Base-by-base conservation (phyloP, 2,888 invertebrate genomes). In the Eledona agricola region DNA sequence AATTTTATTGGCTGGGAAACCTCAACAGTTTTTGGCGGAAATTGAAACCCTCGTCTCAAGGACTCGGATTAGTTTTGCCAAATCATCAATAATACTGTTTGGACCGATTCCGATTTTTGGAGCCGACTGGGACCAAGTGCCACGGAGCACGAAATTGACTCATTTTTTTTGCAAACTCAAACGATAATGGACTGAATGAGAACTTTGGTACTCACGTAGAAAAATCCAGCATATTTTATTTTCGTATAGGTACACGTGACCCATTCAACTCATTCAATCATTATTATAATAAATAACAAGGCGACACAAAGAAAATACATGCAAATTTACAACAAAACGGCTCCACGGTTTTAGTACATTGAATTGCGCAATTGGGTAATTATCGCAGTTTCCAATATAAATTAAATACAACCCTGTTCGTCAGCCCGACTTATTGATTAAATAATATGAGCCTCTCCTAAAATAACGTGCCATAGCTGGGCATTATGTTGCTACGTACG, bases 341-440 rank as follows among this genome's bases (percentile, higher is more conserved):
- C n/a, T n/a, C n/a, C n/a, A n/a, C n/a, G n/a, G n/a, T n/a, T n/a
- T n/a, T n/a, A n/a, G n/a, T n/a, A n/a, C n/a, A n/a, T n/a, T n/a
- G n/a, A n/a, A n/a, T n/a, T n/a, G n/a, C n/a, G n/a, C n/a, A n/a
- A n/a, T n/a, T n/a, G n/a, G n/a, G n/a, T n/a, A n/a, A n/a, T n/a
- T n/a, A n/a, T n/a, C n/a, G n/a, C n/a, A n/a, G n/a, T n/a, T n/a
- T n/a, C n/a, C n/a, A n/a, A n/a, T n/a, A n/a, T n/a, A n/a, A n/a
- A n/a, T 16, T 7, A 17, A 31, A 1, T 4, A 31, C 31, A 4
- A 23, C 16, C 31, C 4, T 16, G 12, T 31, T 31, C 17, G 16
- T 17, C 28, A 10, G 38, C 17, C 38, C 38, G 26, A 38, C 25
- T 40, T 40, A 40, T 40, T 40, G 40, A 40, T 40, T 19, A 38